phyloP scores from a whole-genome alignment of 2,888 invertebrate genomes.

The Netelia virgata region DNA sequence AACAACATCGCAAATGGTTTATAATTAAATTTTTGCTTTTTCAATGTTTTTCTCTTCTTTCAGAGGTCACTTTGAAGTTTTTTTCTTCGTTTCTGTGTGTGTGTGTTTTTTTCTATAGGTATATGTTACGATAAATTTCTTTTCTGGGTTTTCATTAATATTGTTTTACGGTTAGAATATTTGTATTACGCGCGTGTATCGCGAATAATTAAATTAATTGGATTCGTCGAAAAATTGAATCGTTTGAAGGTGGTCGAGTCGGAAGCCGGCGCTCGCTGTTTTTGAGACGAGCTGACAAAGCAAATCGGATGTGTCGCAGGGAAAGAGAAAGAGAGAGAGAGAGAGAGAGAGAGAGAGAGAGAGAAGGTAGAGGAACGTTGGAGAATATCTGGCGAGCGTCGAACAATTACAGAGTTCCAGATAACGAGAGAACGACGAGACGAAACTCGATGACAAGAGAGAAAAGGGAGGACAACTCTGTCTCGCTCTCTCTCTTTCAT shows the following conservation, averaged over 20 bases:
- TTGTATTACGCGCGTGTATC: neutral
- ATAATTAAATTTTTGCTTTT: too few relatives aligned
- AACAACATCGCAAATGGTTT: neutral
- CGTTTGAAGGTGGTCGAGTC: neutral
- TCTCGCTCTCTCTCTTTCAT: too few relatives aligned
- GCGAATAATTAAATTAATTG: neutral
- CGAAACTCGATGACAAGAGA: neutral
- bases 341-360: neutral
- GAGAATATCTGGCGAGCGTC: slow-evolving; percentile 33
- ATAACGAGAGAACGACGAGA: neutral
- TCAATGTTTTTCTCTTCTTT: too few relatives aligned
- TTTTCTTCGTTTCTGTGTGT: too few relatives aligned
- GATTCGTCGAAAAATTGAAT: neutral
- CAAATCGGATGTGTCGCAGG: slow-evolving; percentile 41
- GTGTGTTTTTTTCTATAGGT: too few relatives aligned
- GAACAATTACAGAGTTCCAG: slow-evolving; percentile 46
- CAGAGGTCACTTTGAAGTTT: too few relatives aligned
- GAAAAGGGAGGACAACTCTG: slow-evolving; percentile 2
- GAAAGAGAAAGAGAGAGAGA: neutral
- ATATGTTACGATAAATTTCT: too few relatives aligned
- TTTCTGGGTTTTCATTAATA: too few relatives aligned
- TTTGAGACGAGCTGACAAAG: slow-evolving; percentile 33
- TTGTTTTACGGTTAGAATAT: neutral
- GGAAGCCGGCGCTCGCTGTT: slow-evolving; percentile 29
- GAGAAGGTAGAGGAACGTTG: neutral